Percentiles rank a stretch among this genome's conserved stretches.
Conservation (phyloP, 2,888 invertebrate genomes). For the Cosmia pyralina region DNA sequence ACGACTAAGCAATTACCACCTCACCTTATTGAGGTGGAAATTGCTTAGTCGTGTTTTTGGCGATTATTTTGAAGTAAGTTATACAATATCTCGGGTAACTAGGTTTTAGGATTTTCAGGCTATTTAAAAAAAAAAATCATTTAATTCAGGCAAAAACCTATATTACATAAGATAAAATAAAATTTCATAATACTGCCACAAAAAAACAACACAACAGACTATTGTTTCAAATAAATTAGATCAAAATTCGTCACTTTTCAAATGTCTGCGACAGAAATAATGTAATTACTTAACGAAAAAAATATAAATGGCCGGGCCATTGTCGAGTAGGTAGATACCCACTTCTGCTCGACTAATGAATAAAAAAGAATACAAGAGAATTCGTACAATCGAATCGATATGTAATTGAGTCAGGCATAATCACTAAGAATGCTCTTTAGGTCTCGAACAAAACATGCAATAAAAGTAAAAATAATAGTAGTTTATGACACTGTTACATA, state of each 20-base stretch:
- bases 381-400: constrained; percentile 9
- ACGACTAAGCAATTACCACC: no score
- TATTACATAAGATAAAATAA: no score
- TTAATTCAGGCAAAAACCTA: no score
- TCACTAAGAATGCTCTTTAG: constrained; percentile 36
- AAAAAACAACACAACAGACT: no score
- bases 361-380: constrained; percentile 15
- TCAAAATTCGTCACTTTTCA: background rate
- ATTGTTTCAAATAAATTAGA: background rate
- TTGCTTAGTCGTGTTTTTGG: constrained; percentile 35
- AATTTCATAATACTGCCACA: no score
- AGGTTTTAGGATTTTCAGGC: background rate
- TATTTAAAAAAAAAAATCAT: no score
- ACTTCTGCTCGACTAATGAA: background rate
- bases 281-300: no score
- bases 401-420: constrained; percentile 28
- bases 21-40: no score
- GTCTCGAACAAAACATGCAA: background rate
- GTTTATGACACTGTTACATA: no score
- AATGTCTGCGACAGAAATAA: background rate
- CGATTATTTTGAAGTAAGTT: background rate
- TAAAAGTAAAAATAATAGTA: background rate
- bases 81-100: background rate
- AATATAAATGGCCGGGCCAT: accelerated
- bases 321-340: background rate